These are phyloP conservation scores for Lagocephalus sceleratus DNA, from an alignment of 2,797 vertebrate species.

Conservation along the genomic window DNA sequence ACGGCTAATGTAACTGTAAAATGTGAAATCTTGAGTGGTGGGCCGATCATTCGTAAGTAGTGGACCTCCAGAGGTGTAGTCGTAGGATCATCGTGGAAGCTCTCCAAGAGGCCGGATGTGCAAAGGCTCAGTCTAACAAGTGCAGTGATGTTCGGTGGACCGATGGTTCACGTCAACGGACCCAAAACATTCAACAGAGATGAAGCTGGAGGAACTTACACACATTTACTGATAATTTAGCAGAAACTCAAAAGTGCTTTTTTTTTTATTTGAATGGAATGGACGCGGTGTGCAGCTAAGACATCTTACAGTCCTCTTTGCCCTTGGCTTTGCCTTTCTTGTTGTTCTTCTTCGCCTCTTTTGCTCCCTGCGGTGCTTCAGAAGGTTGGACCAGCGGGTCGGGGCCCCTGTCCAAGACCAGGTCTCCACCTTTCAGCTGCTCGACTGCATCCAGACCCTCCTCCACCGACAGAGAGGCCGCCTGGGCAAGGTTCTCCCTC, in stretches of 20 bases:
- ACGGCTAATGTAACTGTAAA: too few species aligned
- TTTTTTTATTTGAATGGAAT: too few species aligned
- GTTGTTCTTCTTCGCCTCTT: constrained; percentile 52
- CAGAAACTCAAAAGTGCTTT: constrained; percentile 29
- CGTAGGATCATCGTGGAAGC: too few species aligned
- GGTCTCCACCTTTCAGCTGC: too few species aligned
- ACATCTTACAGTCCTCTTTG: constrained; percentile 87
- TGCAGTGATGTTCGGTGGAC: not conserved
- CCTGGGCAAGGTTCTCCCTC: constrained; percentile 15
- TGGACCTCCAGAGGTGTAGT: too few species aligned
- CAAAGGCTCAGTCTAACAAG: constrained; percentile 10
- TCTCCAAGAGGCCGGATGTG: not conserved
- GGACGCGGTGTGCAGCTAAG: constrained; percentile 49
- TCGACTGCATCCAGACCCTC: constrained; percentile 23
- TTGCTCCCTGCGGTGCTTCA: constrained; percentile 22
- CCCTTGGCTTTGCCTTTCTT: constrained; percentile 78
- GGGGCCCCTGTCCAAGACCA: not conserved
- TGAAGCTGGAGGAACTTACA: not conserved
- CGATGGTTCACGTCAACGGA: too few species aligned
- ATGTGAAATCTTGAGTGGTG: too few species aligned
- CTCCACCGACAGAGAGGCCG: not conserved
- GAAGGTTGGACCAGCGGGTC: not conserved
- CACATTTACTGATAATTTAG: constrained; percentile 14
- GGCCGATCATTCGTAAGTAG: too few species aligned
- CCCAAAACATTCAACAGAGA: too few species aligned